Conservation (phyloP, 1,140 invertebrate species). For the Drosophila micromelanica region DNA sequence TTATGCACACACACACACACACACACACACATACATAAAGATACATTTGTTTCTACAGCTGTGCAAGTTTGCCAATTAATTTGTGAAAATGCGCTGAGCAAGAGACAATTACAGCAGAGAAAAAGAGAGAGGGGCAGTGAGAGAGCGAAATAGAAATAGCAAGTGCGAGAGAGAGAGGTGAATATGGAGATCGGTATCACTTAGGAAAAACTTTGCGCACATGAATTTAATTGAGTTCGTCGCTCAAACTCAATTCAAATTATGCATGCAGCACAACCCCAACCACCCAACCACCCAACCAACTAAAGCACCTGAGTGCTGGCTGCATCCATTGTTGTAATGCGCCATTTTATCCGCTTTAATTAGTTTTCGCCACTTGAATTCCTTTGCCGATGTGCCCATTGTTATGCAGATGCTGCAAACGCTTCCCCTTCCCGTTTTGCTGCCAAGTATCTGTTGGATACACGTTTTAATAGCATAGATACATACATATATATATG, state of each 20-base stretch:
- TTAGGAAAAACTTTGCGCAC: constrained; percentile 53
- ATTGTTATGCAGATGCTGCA: constrained; percentile 77
- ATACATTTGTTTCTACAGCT: constrained; percentile 65
- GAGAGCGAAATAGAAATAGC: not conserved
- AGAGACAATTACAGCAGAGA: constrained; percentile 16
- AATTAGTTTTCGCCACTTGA: constrained; percentile 80
- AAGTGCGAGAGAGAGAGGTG: not conserved
- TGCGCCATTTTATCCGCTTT: constrained; percentile 81
- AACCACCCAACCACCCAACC: not conserved
- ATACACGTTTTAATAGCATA: constrained; percentile 18
- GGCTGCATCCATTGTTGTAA: constrained; percentile 68
- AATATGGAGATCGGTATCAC: constrained; percentile 49
- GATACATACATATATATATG: not conserved
- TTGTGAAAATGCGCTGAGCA: constrained; percentile 70
- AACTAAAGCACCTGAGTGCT: constrained; percentile 8
- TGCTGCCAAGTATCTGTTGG: constrained; percentile 9
- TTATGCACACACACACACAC: constrained; percentile 12
- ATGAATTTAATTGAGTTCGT: constrained; percentile 75
- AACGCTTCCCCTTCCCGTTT: constrained; percentile 65
- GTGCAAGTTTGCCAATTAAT: constrained; percentile 73
- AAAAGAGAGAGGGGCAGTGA: not conserved
- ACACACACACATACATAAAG: constrained; percentile 20
- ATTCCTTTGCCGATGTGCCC: constrained; percentile 45
- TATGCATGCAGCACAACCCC: constrained; percentile 61
- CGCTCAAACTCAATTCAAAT: constrained; percentile 64